phyloP scores from a whole-genome alignment of 2,113 vertebrate genomes.

The Empidonax traillii region DNA sequence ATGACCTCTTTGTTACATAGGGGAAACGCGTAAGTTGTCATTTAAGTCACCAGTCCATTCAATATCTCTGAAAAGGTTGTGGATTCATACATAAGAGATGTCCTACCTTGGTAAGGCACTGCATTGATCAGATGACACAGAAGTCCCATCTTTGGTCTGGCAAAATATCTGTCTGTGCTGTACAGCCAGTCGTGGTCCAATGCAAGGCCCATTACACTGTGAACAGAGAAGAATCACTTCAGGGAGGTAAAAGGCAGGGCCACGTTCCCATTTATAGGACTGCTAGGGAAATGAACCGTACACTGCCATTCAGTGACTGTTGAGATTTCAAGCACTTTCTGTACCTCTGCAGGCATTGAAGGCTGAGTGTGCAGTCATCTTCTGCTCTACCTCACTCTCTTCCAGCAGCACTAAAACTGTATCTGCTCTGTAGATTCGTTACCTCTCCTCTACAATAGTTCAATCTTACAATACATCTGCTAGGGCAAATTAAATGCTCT shows the following conservation, averaged over 20 bases:
- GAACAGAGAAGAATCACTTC: not conserved
- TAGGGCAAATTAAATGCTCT: not conserved
- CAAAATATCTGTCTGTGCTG: conserved; percentile 90
- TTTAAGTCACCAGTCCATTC: not conserved
- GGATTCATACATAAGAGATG: not conserved
- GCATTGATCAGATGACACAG: conserved; percentile 82
- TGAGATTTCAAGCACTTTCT: not conserved
- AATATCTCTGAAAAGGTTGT: not conserved
- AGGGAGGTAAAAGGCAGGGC: not conserved
- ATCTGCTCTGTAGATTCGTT: not conserved
- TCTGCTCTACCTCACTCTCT: not conserved
- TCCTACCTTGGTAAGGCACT: conserved; percentile 81
- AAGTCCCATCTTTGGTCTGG: conserved; percentile 83
- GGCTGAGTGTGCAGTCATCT: not conserved
- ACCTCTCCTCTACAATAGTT: not conserved
- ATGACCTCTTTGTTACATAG: not conserved
- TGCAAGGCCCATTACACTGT: conserved; percentile 89
- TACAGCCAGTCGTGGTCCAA: conserved; percentile 82
- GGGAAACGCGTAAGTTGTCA: not conserved
- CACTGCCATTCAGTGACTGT: not conserved
- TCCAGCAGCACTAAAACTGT: not conserved
- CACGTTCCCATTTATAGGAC: not conserved
- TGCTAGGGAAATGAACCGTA: not conserved
- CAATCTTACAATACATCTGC: not conserved
- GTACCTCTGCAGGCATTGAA: not conserved